A percentile compares a stretch with the other conserved stretches of the same genome.
These are phyloP conservation scores for Falco punctatus DNA, from an alignment of 2,113 vertebrate species.

Conservation along the genomic window DNA sequence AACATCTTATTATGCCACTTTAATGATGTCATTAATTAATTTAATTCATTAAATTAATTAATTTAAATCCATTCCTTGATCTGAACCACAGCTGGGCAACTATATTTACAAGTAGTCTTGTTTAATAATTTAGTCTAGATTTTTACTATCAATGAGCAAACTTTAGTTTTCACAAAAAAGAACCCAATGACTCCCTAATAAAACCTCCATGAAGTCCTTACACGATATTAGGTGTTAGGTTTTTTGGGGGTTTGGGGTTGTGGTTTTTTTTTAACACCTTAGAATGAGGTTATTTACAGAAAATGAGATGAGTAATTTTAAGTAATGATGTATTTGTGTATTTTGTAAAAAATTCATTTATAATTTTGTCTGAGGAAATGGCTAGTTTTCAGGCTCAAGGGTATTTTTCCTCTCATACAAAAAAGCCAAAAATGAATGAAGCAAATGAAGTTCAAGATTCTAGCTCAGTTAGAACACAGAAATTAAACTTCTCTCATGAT, in stretches of 20 bases:
- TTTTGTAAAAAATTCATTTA: not conserved
- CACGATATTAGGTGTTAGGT: fast-evolving
- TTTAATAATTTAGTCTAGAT: not conserved
- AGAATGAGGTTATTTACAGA: not conserved
- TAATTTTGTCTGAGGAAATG: not conserved
- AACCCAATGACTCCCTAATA: not conserved
- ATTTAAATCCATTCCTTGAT: not conserved
- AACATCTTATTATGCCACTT: not conserved
- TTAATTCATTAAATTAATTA: too few relatives aligned
- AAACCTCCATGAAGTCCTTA: not conserved
- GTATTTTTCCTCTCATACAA: not conserved
- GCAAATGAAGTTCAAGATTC: not conserved
- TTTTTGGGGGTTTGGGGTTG: not conserved
- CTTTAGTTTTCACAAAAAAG: not conserved
- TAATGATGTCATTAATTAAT: not conserved
- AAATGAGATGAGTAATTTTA: not conserved
- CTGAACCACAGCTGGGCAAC: not conserved
- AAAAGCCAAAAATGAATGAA: not conserved
- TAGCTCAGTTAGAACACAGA: not conserved
- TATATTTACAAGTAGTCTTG: not conserved
- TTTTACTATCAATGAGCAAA: not conserved
- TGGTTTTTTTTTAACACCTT: not conserved
- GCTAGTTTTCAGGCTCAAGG: not conserved
- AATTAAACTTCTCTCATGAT: not conserved
- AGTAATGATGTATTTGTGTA: not conserved